These are phyloP conservation scores for Ailurus styani DNA, from an alignment of 2,113 vertebrate species.

Conservation along the genomic window DNA sequence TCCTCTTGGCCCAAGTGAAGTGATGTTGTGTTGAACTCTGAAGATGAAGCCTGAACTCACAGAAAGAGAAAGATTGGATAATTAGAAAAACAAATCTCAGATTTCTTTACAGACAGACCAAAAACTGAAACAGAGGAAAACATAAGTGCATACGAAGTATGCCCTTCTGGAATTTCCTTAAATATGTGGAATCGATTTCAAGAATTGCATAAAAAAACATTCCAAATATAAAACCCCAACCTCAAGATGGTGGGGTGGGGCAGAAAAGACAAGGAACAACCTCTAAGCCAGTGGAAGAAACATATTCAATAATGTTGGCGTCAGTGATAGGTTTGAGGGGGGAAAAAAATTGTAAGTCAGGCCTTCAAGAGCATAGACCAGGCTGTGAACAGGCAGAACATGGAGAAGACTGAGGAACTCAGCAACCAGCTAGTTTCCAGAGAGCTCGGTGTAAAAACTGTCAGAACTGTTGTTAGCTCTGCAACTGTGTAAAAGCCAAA, in stretches of 20 bases:
- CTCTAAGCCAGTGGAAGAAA: not conserved
- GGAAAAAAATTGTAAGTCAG: conserved; percentile 80
- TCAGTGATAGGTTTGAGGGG: not conserved
- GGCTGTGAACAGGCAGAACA: conserved; percentile 89
- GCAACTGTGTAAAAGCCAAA: conserved; percentile 86
- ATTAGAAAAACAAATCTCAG: not conserved
- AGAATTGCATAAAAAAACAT: not conserved
- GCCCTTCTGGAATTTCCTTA: not conserved
- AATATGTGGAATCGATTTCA: not conserved
- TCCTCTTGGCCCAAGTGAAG: not conserved
- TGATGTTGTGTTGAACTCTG: not conserved
- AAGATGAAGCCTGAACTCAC: not conserved
- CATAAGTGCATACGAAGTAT: not conserved
- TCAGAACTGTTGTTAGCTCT: conserved; percentile 83
- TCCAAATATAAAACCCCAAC: conserved; percentile 13
- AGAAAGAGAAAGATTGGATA: not conserved
- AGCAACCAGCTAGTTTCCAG: conserved; percentile 58
- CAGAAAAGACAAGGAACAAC: not conserved
- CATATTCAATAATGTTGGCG: not conserved
- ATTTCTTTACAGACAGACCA: not conserved
- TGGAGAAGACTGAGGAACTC: conserved; percentile 90
- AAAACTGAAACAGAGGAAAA: not conserved
- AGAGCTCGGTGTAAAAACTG: conserved; percentile 82
- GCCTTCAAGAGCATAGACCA: conserved; percentile 91
- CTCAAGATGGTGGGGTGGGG: not conserved